These are phyloP conservation scores for Deilephila elpenor DNA, from an alignment of 2,888 invertebrate genomes.

Conservation along the genomic window DNA sequence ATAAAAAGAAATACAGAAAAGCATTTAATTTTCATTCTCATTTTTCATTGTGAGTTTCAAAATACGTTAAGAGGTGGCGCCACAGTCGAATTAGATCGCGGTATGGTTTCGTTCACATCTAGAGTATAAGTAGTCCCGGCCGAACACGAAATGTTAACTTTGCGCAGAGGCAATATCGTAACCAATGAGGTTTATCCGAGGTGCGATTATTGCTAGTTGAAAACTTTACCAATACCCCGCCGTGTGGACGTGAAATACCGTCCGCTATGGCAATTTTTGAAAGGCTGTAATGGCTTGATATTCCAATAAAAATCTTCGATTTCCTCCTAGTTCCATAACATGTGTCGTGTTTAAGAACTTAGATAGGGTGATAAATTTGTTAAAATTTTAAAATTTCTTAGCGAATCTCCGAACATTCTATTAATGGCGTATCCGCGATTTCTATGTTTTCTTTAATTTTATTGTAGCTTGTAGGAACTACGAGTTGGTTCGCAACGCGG, in stretches of 20 bases:
- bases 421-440: no score
- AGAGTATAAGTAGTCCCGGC: conserved; percentile 17
- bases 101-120: conserved; percentile 48
- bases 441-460: no score
- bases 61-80: conserved; percentile 62
- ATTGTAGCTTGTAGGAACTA: no score
- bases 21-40: not conserved
- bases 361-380: not conserved
- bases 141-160: conserved; percentile 82
- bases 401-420: no score
- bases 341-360: no score
- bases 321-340: not conserved
- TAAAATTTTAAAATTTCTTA: not conserved
- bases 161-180: conserved; percentile 97
- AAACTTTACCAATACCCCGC: conserved; percentile 97
- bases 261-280: conserved; percentile 93
- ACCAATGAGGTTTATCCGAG: conserved; percentile 94
- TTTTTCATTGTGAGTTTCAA: not conserved
- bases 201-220: conserved; percentile 97
- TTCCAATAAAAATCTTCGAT: conserved; percentile 26
- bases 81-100: conserved; percentile 52
- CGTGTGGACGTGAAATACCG: conserved; percentile 94
- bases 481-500: not conserved
- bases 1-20: not conserved
- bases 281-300: conserved; percentile 82